Evolutionary conservation across 2,113 vertebrate genomes (phyloP).

Genomic region (Syngnathus floridae): DNA sequence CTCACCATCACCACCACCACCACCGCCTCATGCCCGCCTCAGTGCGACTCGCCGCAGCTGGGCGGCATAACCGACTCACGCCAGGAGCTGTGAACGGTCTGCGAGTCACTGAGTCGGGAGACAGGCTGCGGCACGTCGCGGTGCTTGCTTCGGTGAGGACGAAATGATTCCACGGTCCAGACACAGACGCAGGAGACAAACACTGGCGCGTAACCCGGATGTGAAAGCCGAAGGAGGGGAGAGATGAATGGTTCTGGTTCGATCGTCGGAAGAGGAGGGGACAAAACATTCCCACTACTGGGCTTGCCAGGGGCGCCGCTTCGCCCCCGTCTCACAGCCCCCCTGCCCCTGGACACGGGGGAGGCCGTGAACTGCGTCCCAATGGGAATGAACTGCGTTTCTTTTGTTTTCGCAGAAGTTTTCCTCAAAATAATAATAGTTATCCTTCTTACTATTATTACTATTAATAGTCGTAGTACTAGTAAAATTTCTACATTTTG

Average conservation of each 20-base stretch:
- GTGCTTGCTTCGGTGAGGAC: constrained; percentile 22
- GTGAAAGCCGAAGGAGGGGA: constrained; percentile 74
- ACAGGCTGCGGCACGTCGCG: constrained; percentile 60
- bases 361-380: neutral
- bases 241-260: constrained; percentile 69
- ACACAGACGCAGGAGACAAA: constrained; percentile 55
- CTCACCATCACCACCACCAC: neutral
- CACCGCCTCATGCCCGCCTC: constrained; percentile 60
- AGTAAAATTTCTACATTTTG: too few relatives aligned
- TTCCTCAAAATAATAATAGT: too few relatives aligned
- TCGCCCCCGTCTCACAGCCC: constrained; percentile 21
- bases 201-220: constrained; percentile 75
- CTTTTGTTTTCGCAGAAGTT: neutral
- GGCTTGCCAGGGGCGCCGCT: constrained; percentile 50
- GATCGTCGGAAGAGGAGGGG: constrained; percentile 59
- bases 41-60: constrained; percentile 51
- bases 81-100: constrained; percentile 59
- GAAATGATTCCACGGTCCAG: constrained; percentile 50
- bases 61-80: constrained; percentile 51
- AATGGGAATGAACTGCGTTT: too few relatives aligned
- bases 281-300: constrained; percentile 50
- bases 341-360: constrained; percentile 14
- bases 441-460: too few relatives aligned
- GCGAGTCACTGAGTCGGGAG: constrained; percentile 50
- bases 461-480: too few relatives aligned